These are phyloP conservation scores for Cotesia glomerata DNA, from an alignment of 1,140 invertebrate genomes.

Conservation along the genomic window DNA sequence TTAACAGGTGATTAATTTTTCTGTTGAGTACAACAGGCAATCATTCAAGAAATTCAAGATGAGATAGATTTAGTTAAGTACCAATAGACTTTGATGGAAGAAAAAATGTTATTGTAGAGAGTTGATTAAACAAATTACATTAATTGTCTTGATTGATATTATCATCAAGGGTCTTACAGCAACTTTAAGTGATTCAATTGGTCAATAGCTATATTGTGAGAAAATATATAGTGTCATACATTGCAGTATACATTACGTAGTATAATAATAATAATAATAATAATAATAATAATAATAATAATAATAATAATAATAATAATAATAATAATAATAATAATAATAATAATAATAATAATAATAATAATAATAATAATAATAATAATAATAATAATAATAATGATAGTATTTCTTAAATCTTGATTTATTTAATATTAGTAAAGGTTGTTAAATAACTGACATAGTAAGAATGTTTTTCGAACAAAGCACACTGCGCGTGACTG, in stretches of 20 bases:
- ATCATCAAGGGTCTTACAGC: no score
- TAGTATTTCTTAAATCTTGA: no score
- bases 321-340: not conserved
- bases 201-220: not conserved
- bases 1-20: no score
- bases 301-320: not conserved
- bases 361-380: not conserved
- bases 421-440: no score
- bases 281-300: not conserved
- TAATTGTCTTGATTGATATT: no score
- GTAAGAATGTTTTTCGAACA: not conserved
- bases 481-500: conserved; percentile 13
- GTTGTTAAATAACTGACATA: not conserved
- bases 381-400: not conserved
- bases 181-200: not conserved
- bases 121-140: no score
- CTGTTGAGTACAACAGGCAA: no score
- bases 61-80: no score
- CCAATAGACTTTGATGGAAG: no score
- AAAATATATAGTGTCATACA: not conserved
- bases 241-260: no score
- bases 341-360: not conserved
- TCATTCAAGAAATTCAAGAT: no score
- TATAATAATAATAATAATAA: not conserved
- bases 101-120: no score